phyloP scores from a whole-genome alignment of 2,113 vertebrate species.

The Phainopepla nitens region DNA sequence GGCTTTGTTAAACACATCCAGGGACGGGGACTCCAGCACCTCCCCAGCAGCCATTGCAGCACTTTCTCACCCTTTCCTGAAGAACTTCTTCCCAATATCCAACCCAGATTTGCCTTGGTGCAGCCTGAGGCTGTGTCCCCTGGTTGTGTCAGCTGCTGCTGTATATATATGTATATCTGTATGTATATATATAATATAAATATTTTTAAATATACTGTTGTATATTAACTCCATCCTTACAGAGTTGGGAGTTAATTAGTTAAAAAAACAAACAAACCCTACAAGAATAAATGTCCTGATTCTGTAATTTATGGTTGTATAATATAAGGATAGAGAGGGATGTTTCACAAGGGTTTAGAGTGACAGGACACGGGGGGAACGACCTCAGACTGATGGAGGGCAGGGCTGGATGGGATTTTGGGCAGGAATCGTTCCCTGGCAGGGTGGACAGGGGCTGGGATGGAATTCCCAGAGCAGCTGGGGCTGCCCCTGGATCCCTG shows the following conservation, averaged over 20 bases:
- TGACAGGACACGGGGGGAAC: background rate
- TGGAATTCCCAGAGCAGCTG: background rate
- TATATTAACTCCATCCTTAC: background rate
- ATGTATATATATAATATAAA: background rate
- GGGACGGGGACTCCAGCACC: too few relatives aligned
- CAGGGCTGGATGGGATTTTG: rapidly evolving
- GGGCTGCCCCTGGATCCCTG: background rate
- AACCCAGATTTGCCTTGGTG: too few relatives aligned
- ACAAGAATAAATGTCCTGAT: background rate
- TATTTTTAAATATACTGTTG: background rate
- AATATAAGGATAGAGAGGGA: background rate
- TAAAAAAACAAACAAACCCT: background rate
- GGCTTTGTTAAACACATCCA: too few relatives aligned
- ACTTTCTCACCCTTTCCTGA: too few relatives aligned
- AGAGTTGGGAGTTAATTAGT: background rate
- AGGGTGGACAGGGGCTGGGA: background rate
- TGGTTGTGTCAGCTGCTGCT: too few relatives aligned
- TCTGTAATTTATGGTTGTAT: background rate
- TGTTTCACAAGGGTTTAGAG: background rate
- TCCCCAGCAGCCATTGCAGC: too few relatives aligned
- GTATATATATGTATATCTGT: too few relatives aligned
- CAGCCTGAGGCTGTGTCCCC: too few relatives aligned
- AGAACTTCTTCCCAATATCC: too few relatives aligned
- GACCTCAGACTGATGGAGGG: background rate
- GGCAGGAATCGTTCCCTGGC: background rate